phyloP scores from a whole-genome alignment of 2,888 invertebrate genomes.

The Drosophila atripex region DNA sequence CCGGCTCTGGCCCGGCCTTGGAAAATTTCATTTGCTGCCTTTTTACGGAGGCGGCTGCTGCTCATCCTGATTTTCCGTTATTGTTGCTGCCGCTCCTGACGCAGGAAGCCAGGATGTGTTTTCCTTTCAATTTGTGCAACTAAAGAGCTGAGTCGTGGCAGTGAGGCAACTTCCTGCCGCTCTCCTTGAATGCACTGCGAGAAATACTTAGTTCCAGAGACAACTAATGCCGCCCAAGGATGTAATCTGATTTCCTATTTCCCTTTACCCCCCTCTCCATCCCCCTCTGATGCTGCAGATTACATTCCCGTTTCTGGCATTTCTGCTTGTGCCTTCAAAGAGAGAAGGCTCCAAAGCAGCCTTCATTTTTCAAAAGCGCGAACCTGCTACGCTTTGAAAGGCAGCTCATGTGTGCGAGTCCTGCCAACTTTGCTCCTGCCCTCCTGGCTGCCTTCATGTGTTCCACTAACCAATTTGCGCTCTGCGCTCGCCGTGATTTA shows the following conservation, averaged over 20 bases:
- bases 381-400: conserved; percentile 42
- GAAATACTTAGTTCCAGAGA: conserved; percentile 19
- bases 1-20: conserved; percentile 20
- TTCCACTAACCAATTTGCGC: conserved; percentile 72
- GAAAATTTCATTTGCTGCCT: conserved; percentile 46
- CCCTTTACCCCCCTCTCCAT: conserved; percentile 6
- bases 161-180: too few species aligned
- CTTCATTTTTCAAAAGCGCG: conserved; percentile 67
- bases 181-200: conserved; percentile 5
- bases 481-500: conserved; percentile 71
- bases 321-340: conserved; percentile 36
- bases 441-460: conserved; percentile 43
- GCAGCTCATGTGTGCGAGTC: conserved; percentile 23
- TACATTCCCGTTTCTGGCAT: conserved; percentile 59
- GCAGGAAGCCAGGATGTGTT: conserved; percentile 38
- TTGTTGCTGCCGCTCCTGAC: conserved; percentile 6
- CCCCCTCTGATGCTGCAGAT: conserved; percentile 47
- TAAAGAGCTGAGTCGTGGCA: not conserved
- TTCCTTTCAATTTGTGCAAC: conserved; percentile 44
- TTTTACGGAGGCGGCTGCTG: conserved; percentile 26
- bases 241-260: conserved; percentile 63
- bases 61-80: conserved; percentile 21
- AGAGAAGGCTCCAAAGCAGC: conserved; percentile 29
- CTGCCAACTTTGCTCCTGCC: not conserved
- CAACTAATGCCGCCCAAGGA: conserved; percentile 54